These are phyloP conservation scores for Euborellia annulipes DNA, from an alignment of 1,140 invertebrate genomes.

Conservation along the genomic window DNA sequence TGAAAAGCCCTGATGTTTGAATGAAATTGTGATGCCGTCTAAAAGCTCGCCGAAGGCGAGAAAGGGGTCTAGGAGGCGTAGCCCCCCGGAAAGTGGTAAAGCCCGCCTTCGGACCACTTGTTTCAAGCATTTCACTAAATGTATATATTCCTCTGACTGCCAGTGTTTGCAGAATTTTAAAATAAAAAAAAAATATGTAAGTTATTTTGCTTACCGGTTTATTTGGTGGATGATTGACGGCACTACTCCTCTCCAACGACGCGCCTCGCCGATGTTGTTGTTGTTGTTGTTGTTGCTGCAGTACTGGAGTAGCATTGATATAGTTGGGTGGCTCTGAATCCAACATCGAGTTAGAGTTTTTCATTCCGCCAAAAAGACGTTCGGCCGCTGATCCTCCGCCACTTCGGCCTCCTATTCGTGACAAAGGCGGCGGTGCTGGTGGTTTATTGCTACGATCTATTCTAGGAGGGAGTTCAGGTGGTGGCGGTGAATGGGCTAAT, in stretches of 20 bases:
- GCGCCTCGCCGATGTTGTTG: slow-evolving; percentile 13
- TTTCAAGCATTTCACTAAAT: too few relatives aligned
- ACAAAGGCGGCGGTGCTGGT: slow-evolving; percentile 22
- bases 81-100: too few relatives aligned
- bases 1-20: too few relatives aligned
- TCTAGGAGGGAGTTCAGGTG: slow-evolving; percentile 67
- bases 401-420: slow-evolving; percentile 14
- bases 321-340: slow-evolving; percentile 35
- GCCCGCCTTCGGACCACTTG: too few relatives aligned
- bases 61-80: too few relatives aligned
- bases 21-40: too few relatives aligned
- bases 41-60: too few relatives aligned
- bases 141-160: too few relatives aligned
- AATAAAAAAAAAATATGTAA: too few relatives aligned
- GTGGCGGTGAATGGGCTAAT: slow-evolving; percentile 22
- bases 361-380: slow-evolving; percentile 34
- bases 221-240: slow-evolving; percentile 36
- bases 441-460: slow-evolving; percentile 65
- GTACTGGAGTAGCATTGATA: slow-evolving; percentile 34
- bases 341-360: neutral
- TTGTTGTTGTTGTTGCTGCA: slow-evolving; percentile 24
- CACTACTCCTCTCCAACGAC: slow-evolving; percentile 3
- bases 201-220: too few relatives aligned
- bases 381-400: slow-evolving; percentile 34
- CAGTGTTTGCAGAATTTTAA: too few relatives aligned